Evolutionary conservation across 2,113 vertebrate genomes (phyloP), one percentile per base, ranked within the genome.

Genomic region (Perca flavescens): DNA sequence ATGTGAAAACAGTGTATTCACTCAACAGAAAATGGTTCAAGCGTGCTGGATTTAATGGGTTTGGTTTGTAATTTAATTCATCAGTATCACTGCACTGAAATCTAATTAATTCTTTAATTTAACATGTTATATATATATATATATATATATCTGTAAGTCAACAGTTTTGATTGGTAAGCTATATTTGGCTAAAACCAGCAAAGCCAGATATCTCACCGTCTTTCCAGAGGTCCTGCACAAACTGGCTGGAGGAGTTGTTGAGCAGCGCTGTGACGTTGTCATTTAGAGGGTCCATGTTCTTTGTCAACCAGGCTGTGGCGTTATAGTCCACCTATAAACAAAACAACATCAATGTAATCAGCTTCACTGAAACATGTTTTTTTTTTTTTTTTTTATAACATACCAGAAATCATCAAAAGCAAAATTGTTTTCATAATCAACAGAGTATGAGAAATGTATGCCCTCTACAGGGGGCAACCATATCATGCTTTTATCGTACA

Each of bases 281-380:
- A 0, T 99, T 99, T 14, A 99, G 94, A 0, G 98, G 98, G 86
- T 99, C 98, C 98, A 99, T 99, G 92, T 99, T 99, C 95, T 99
- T 99, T 66, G 97, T 99, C 89, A 99, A 91, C 98, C 98, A 99
- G 83, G 96, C 92, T 1, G 88, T 94, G 14, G 97, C 98, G 0
- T 98, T 98, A 75, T 99, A 99, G 84, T 97, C 96, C 79, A 99
- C 98, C 98, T 99, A 85, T 19, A 91, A 53, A 36, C 5, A 64
- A 83, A 74, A 56, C n/a, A 89, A 63, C 4, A 31, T 12, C 52
- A 46, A 22, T 0, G 49, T 73, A 43, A 40, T 74, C 9, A 83
- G 12, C 5, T 17, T 56, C 22, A 36, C 0, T 21, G 7, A 61
- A 21, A 70, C 10, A 61, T 9, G 13, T 40, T 9, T 46, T 60